Evolutionary conservation across 2,888 invertebrate species (phyloP), one percentile per base, ranked within the genome.

Genomic region (Drymonia ruficornis): DNA sequence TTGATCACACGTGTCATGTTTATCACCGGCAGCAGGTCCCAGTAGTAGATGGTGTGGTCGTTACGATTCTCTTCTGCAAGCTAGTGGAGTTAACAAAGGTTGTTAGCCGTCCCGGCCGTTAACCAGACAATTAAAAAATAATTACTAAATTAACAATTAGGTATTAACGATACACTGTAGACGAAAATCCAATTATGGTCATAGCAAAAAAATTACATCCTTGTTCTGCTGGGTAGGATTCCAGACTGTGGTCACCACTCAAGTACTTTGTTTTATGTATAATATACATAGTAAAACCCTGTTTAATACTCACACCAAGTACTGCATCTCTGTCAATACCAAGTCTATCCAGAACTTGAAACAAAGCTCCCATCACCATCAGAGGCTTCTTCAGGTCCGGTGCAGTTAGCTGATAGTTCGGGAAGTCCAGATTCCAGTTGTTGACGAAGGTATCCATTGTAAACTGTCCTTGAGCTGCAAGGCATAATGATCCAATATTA

Each of bases 1-100:
- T 87, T 89, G 19, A 85, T 71, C 0, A 87, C 81, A 13, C 91
- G 76, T 0, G 81, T 87, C 73, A 84, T 77, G 65, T 91, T 90
- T 49, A 91, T 86, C 0, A 90, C 78, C 0, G 91, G 90, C 0
- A 91, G 55, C 0, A 92, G 67, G 53, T 92, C 91, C 77, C 83
- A 77, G 63, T 91, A 92, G 68, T 90, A 91, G 0, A 64, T 48
- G 0, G 76, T 73, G 51, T 88, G 84, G n/a, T 87, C 86, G 23
- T 84, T 89, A 3, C 74, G 64, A 1, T 57, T 68, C 48, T 86
- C 85, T 60, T 87, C 84, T 1, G 81, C n/a, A n/a, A n/a, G 74
- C 38, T 84, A 34, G 67, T 34, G 70, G 45, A n/a, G 23, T 23
- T 19, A 38, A 44, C 12, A 44, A 31, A 11, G 12, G 11, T 7